phyloP scores from a whole-genome alignment of 2,113 vertebrate genomes.

The Sylvia atricapilla region DNA sequence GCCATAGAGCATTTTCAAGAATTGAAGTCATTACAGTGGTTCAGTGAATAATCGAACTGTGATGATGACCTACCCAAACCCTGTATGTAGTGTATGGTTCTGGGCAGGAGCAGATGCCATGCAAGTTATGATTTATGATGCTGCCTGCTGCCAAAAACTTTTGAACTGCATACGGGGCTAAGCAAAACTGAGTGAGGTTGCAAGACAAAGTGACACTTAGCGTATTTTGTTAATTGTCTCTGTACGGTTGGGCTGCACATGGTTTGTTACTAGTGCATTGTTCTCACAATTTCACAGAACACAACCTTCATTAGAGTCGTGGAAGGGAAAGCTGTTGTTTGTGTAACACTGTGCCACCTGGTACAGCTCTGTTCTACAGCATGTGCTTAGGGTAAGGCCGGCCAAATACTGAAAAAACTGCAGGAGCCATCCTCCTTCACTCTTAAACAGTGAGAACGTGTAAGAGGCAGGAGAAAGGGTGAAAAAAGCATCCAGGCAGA shows the following conservation, averaged over 20 bases:
- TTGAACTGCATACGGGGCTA: neutral
- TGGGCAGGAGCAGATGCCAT: neutral
- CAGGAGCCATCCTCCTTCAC: neutral
- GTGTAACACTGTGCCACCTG: neutral
- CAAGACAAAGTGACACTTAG: constrained; percentile 17
- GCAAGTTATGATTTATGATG: neutral
- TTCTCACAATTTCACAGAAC: neutral
- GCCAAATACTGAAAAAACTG: neutral
- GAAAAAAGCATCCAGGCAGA: neutral
- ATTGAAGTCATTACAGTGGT: neutral
- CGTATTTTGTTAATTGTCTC: neutral
- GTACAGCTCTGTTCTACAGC: neutral
- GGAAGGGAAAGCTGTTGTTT: neutral
- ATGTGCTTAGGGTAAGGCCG: neutral
- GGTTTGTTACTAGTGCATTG: neutral
- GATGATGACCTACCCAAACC: neutral
- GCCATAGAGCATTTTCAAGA: neutral
- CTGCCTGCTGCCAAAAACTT: constrained; percentile 26
- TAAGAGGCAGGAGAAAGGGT: neutral
- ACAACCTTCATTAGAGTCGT: neutral
- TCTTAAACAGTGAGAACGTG: neutral
- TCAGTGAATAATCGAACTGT: neutral
- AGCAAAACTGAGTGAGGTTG: neutral
- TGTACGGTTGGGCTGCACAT: neutral
- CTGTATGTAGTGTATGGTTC: neutral